phyloP scores from a whole-genome alignment of 37 sponge, comb jelly and placozoan species.

The Cliona cf. orientalis region DNA sequence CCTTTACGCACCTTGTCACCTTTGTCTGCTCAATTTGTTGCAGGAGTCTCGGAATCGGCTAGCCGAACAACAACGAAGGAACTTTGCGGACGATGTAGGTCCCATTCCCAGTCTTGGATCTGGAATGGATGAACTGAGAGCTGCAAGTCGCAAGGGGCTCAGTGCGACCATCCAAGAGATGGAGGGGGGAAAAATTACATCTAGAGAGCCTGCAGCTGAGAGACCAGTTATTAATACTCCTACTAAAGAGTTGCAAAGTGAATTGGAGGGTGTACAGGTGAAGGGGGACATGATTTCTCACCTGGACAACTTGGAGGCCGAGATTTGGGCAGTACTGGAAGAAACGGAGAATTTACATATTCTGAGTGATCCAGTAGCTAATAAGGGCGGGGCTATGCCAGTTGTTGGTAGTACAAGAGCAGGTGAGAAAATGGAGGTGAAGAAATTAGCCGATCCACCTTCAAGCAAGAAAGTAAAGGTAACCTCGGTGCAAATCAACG shows the following conservation, averaged over 20 bases:
- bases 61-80: constrained; percentile 6
- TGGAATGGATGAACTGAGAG: constrained; percentile 16
- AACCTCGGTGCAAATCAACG: too few relatives aligned
- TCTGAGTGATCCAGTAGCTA: background rate
- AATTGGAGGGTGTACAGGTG: background rate
- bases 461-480: background rate
- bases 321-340: constrained; percentile 22
- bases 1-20: background rate
- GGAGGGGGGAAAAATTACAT: background rate
- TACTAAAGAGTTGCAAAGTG: background rate
- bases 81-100: background rate
- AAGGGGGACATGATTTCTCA: constrained; percentile 20
- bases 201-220: background rate
- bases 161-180: constrained; percentile 35
- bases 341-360: background rate
- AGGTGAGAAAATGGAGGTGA: background rate
- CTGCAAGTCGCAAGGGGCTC: constrained; percentile 24
- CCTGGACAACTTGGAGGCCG: constrained; percentile 41
- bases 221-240: background rate
- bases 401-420: background rate
- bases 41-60: constrained; percentile 16
- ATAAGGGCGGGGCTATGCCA: background rate
- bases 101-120: background rate
- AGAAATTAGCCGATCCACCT: background rate
- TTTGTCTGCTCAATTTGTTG: background rate